These are phyloP conservation scores for Notocelia uddmanniana DNA, from an alignment of 2,888 invertebrate species.

Conservation along the genomic window DNA sequence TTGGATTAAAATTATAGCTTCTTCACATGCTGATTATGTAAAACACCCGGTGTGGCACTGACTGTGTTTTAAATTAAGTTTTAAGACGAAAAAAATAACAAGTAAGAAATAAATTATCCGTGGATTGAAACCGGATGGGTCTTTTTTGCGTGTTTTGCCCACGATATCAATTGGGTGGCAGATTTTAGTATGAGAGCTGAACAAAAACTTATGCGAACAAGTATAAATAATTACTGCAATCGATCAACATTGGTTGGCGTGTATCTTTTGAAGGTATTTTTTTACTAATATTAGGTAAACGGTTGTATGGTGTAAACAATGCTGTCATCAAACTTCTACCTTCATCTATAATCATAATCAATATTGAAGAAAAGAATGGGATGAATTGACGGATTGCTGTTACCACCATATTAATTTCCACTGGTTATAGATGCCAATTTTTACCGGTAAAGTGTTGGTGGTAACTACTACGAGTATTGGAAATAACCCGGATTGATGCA, in stretches of 20 bases:
- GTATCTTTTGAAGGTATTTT: too few species aligned
- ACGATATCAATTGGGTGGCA: conserved; percentile 8
- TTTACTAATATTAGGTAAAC: too few species aligned
- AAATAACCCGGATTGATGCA: too few species aligned
- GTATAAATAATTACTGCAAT: not conserved
- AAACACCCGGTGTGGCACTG: conserved; percentile 27
- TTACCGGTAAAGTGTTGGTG: too few species aligned
- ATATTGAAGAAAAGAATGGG: not conserved
- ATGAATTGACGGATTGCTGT: not conserved
- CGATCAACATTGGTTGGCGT: not conserved
- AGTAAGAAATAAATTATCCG: conserved; percentile 17
- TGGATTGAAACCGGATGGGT: conserved; percentile 28
- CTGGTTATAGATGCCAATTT: too few species aligned
- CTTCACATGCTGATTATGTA: conserved; percentile 31
- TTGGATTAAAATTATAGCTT: not conserved
- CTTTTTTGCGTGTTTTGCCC: conserved; percentile 27
- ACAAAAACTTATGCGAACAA: not conserved
- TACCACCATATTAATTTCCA: too few species aligned
- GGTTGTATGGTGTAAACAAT: too few species aligned
- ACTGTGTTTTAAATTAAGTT: conserved; percentile 18
- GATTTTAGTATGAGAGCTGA: not conserved
- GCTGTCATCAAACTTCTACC: not conserved
- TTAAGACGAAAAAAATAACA: conserved; percentile 26
- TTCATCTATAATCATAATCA: not conserved
- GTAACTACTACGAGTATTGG: too few species aligned